phyloP scores from a whole-genome alignment of 2,113 vertebrate species.

The Ctenomys sociabilis region DNA sequence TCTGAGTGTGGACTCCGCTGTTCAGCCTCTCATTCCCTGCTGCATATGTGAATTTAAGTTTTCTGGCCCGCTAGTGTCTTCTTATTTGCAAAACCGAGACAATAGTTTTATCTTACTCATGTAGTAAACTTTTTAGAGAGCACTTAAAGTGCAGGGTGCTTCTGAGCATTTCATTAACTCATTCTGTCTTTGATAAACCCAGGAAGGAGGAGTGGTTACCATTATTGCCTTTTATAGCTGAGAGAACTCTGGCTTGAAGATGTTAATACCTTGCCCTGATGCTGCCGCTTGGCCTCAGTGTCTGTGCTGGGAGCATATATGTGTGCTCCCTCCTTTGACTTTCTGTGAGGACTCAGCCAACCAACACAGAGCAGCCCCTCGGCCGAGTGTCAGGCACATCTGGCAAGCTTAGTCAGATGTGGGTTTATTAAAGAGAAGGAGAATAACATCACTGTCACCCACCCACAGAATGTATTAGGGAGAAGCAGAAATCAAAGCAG shows the following conservation, averaged over 20 bases:
- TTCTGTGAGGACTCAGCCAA: background rate
- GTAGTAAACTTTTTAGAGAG: background rate
- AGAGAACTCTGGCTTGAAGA: background rate
- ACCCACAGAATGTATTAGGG: background rate
- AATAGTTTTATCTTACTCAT: background rate
- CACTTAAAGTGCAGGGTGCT: background rate
- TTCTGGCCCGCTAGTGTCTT: background rate
- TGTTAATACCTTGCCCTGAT: background rate
- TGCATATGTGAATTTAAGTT: background rate
- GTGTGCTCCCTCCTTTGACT: background rate
- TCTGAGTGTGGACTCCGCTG: background rate
- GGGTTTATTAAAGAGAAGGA: background rate
- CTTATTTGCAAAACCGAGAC: constrained; percentile 5
- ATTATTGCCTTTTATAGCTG: background rate
- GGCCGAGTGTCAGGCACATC: background rate
- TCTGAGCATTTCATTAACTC: background rate
- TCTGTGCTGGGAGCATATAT: background rate
- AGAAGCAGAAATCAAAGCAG: background rate
- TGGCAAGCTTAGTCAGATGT: background rate
- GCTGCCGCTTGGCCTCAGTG: background rate
- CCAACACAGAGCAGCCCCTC: background rate
- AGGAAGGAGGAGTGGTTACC: background rate
- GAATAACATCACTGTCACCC: too few relatives aligned
- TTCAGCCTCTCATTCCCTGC: background rate
- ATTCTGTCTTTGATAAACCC: background rate